Conservation (phyloP, 2,888 invertebrate species). For the Rhopalosiphum nymphaeae region DNA sequence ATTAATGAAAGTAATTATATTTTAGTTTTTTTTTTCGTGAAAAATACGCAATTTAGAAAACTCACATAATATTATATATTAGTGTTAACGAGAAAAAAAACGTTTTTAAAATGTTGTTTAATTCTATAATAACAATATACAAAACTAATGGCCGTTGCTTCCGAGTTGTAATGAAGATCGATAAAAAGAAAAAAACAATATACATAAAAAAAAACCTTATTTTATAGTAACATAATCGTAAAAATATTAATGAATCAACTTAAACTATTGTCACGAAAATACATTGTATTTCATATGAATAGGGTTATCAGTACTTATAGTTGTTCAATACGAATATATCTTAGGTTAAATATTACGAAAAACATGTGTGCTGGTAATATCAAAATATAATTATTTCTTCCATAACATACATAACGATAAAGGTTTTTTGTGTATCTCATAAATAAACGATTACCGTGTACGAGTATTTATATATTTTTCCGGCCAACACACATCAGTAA, state of each 20-base stretch:
- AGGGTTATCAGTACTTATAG: background rate
- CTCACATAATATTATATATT: background rate
- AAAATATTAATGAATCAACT: background rate
- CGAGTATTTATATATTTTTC: background rate
- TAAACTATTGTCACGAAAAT: background rate
- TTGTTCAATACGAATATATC: background rate
- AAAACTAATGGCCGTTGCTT: no score
- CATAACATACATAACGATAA: background rate
- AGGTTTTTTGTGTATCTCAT: background rate
- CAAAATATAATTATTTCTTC: background rate
- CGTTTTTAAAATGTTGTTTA: background rate
- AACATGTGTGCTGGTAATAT: background rate
- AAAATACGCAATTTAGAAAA: background rate
- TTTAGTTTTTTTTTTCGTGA: background rate
- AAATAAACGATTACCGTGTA: background rate
- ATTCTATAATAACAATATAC: background rate
- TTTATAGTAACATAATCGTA: background rate
- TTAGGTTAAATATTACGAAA: background rate
- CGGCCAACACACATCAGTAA: background rate
- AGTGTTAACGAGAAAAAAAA: background rate
- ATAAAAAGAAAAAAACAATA: no score
- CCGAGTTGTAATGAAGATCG: no score
- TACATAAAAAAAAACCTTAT: background rate
- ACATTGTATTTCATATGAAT: background rate
- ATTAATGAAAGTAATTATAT: constrained; percentile 2